These are phyloP conservation scores for Sardinella longiceps DNA, from an alignment of 2,797 vertebrate species.

Conservation along the genomic window DNA sequence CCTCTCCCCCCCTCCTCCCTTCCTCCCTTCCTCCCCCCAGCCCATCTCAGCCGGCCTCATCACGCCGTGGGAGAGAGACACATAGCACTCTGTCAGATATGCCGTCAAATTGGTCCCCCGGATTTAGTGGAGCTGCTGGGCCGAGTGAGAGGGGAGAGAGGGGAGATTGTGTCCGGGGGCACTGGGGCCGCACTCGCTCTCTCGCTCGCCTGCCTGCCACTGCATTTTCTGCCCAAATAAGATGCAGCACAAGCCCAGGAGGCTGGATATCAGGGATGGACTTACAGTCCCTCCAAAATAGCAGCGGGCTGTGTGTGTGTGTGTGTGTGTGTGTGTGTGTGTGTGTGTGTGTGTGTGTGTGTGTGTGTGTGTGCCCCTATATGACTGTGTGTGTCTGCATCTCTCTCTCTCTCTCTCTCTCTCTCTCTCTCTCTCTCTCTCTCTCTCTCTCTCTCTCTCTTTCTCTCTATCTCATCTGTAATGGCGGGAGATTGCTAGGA, in stretches of 20 bases:
- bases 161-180: background rate
- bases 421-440: background rate
- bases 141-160: too few species aligned
- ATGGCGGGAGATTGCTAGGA: conserved; percentile 66
- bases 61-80: background rate
- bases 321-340: background rate
- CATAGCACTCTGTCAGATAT: conserved; percentile 7
- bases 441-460: conserved; percentile 5
- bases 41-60: background rate
- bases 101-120: conserved; percentile 27
- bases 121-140: background rate
- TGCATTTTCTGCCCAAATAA: conserved; percentile 12
- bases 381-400: conserved; percentile 47
- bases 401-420: conserved; percentile 45
- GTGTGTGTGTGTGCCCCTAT: background rate
- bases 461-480: conserved; percentile 46
- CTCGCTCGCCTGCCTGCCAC: too few species aligned
- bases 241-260: conserved; percentile 52
- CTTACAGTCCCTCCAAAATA: conserved; percentile 44
- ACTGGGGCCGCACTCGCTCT: too few species aligned
- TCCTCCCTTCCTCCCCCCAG: background rate
- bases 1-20: background rate
- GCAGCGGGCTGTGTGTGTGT: conserved; percentile 24
- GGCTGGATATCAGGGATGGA: background rate
- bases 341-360: background rate